Conservation (phyloP, 2,888 invertebrate genomes). For the Seira musarum region DNA sequence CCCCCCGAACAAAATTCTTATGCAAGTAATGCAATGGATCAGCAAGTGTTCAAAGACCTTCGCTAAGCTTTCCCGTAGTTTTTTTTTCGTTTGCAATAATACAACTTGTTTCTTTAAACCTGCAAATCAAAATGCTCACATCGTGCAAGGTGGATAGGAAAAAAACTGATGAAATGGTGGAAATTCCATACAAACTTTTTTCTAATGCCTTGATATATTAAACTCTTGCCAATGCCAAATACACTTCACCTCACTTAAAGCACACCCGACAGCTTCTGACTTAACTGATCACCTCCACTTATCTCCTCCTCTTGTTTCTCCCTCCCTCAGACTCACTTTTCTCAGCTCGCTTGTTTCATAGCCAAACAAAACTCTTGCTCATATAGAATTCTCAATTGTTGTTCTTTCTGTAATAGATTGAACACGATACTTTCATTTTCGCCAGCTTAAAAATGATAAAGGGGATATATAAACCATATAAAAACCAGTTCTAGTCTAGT, state of each 20-base stretch:
- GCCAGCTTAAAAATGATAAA: background rate
- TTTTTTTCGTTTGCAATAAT: too few relatives aligned
- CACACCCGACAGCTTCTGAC: constrained; percentile 51
- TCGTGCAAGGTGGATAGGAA: too few relatives aligned
- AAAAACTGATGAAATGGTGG: too few relatives aligned
- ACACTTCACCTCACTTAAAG: constrained; percentile 49
- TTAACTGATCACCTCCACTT: constrained; percentile 56
- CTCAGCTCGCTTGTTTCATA: background rate
- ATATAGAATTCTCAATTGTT: background rate
- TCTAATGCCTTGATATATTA: background rate
- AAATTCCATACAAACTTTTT: too few relatives aligned
- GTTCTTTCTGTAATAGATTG: constrained; percentile 4
- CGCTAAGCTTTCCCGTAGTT: too few relatives aligned
- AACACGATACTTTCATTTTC: constrained; percentile 13
- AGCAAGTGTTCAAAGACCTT: too few relatives aligned
- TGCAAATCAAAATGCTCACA: too few relatives aligned
- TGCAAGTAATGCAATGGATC: too few relatives aligned
- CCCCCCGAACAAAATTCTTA: too few relatives aligned
- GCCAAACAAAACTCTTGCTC: background rate
- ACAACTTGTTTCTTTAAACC: too few relatives aligned
- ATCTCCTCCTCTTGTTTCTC: constrained; percentile 18
- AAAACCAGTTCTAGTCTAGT: too few relatives aligned
- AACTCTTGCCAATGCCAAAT: constrained; percentile 38
- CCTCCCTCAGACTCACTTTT: constrained; percentile 3
- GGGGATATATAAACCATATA: too few relatives aligned